phyloP scores from a whole-genome alignment of 2,888 invertebrate species.

The Rhimphoctona megacephalus region DNA sequence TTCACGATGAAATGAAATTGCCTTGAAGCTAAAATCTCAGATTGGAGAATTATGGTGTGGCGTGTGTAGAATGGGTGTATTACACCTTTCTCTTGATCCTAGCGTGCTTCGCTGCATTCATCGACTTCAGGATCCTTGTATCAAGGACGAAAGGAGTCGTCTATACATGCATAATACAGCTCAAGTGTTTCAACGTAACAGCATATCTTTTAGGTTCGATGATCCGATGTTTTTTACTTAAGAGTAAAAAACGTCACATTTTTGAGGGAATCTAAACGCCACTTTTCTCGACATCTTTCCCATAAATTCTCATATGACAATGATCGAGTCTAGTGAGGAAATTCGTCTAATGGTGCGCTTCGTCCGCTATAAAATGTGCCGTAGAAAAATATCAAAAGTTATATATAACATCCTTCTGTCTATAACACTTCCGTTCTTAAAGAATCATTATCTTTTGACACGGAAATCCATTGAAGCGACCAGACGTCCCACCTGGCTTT shows the following conservation, averaged over 20 bases:
- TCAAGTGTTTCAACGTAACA: background rate
- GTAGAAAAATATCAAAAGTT: constrained; percentile 16
- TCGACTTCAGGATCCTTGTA: constrained; percentile 55
- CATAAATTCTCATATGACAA: constrained; percentile 34
- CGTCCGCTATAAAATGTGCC: constrained; percentile 43
- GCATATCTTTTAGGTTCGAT: background rate
- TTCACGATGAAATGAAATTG: constrained; percentile 38
- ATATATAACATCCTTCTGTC: constrained; percentile 36
- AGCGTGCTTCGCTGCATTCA: constrained; percentile 57
- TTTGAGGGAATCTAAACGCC: constrained; percentile 50
- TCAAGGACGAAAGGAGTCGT: constrained; percentile 54
- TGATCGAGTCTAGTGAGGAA: constrained; percentile 56
- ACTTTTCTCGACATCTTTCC: constrained; percentile 31
- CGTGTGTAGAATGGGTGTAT: constrained; percentile 23
- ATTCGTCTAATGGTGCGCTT: constrained; percentile 29
- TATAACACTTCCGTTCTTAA: constrained; percentile 49
- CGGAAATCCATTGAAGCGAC: constrained; percentile 39
- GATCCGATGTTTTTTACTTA: background rate
- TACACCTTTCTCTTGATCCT: constrained; percentile 47
- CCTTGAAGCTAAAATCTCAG: constrained; percentile 50
- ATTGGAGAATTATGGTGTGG: constrained; percentile 42
- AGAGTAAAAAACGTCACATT: constrained; percentile 36
- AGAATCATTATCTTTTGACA: constrained; percentile 48
- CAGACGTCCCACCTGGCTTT: constrained; percentile 11
- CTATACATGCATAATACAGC: constrained; percentile 22